Percentiles rank a stretch among this genome's conserved stretches.
These are phyloP conservation scores for Sigmodon hispidus DNA, from an alignment of 2,113 vertebrate species.

Conservation along the genomic window DNA sequence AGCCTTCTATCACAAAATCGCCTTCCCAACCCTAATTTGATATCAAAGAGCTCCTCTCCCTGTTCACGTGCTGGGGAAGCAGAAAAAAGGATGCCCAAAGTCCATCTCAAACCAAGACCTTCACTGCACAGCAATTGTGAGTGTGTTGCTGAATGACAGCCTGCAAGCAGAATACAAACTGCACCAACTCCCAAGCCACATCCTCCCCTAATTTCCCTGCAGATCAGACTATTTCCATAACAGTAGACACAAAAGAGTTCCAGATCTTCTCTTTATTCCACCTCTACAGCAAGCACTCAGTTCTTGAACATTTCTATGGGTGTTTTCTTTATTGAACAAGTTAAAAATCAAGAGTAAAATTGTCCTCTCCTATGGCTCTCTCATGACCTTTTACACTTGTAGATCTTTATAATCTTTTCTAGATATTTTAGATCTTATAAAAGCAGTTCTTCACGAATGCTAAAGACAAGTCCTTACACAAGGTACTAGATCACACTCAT, in stretches of 20 bases:
- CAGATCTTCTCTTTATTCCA: constrained; percentile 6
- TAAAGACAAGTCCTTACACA: constrained; percentile 29
- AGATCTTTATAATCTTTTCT: neutral
- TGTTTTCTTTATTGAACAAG: constrained; percentile 35
- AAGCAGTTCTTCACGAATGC: neutral
- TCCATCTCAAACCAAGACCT: neutral
- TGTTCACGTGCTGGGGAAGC: neutral
- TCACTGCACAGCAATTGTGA: neutral
- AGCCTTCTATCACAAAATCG: constrained; percentile 2
- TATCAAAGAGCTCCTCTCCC: neutral
- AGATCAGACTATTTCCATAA: neutral
- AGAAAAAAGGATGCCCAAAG: neutral
- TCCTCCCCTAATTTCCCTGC: neutral
- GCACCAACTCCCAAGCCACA: neutral
- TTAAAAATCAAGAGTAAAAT: constrained; percentile 38
- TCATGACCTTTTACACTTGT: neutral
- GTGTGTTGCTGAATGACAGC: neutral
- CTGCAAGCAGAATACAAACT: neutral
- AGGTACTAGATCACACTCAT: neutral
- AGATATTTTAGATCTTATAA: neutral
- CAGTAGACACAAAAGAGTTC: neutral
- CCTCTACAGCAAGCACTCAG: neutral
- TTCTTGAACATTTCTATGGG: neutral
- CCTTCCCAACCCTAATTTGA: neutral
- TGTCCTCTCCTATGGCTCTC: neutral